phyloP scores from a whole-genome alignment of 2,888 invertebrate genomes.

The Mylabris sibirica region DNA sequence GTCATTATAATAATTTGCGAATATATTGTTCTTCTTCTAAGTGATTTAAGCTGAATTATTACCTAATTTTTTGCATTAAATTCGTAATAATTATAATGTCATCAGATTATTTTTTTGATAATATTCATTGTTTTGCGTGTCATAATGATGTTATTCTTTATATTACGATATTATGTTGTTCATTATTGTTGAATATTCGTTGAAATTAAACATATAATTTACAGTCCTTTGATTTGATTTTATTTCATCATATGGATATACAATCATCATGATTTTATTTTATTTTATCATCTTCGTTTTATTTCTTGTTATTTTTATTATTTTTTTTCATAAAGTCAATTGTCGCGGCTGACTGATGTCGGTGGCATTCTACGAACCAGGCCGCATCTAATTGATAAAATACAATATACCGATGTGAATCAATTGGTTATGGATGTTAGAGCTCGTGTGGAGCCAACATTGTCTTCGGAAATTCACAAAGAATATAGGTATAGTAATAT shows the following conservation, averaged over 20 bases:
- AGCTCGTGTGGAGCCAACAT: slow-evolving; percentile 47
- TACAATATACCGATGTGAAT: slow-evolving; percentile 44
- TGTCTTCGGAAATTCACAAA: slow-evolving; percentile 43
- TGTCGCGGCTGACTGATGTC: slow-evolving; percentile 44
- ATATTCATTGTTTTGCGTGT: slow-evolving; percentile 3
- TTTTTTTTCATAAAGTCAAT: slow-evolving; percentile 25
- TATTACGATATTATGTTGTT: background rate
- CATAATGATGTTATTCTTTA: background rate
- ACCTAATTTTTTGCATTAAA: background rate
- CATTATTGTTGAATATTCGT: background rate
- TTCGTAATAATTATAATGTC: background rate
- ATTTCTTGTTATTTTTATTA: background rate
- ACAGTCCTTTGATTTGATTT: background rate
- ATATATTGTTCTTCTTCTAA: slow-evolving; percentile 1
- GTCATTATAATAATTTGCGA: slow-evolving; percentile 17
- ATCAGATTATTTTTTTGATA: slow-evolving; percentile 3
- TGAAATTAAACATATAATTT: slow-evolving; percentile 2
- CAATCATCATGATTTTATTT: no score
- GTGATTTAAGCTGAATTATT: slow-evolving; percentile 1
- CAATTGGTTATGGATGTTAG: slow-evolving; percentile 46
- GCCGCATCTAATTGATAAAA: slow-evolving; percentile 40
- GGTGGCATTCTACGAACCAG: slow-evolving; percentile 46
- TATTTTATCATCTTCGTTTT: no score
- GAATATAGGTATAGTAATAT: slow-evolving; percentile 22
- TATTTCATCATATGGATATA: background rate